Evolutionary conservation across 2,888 invertebrate genomes (phyloP).

Genomic region (Caenorhabditis angaria): DNA sequence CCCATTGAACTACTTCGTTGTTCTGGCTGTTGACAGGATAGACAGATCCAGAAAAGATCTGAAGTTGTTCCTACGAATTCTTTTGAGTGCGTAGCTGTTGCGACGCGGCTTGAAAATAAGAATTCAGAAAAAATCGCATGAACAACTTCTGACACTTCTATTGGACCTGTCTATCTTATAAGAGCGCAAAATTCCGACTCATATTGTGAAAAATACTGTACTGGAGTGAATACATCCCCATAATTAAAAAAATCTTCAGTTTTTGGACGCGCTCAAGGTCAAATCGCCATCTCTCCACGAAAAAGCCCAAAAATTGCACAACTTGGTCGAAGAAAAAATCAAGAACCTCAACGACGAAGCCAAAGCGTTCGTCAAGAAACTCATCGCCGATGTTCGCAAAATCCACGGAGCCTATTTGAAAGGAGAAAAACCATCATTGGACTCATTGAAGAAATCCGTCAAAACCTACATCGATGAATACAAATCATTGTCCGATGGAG

Average conservation of each 20-base stretch:
- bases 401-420: slow-evolving; percentile 59
- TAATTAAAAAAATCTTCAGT: slow-evolving; percentile 28
- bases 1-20: too few relatives aligned
- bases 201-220: too few relatives aligned
- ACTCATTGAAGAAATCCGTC: slow-evolving; percentile 51
- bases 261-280: slow-evolving; percentile 63
- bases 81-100: too few relatives aligned
- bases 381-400: slow-evolving; percentile 60
- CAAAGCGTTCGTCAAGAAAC: slow-evolving; percentile 61
- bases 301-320: slow-evolving; percentile 59
- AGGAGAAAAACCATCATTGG: slow-evolving; percentile 66
- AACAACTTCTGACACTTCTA: too few relatives aligned
- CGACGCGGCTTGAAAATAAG: too few relatives aligned
- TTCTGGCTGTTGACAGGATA: too few relatives aligned
- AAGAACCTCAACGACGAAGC: slow-evolving; percentile 61
- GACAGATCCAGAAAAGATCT: too few relatives aligned
- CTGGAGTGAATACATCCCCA: too few relatives aligned
- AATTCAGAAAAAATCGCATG: too few relatives aligned
- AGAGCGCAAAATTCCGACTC: too few relatives aligned
- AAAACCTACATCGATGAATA: slow-evolving; percentile 50
- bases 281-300: slow-evolving; percentile 64
- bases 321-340: slow-evolving; percentile 52
- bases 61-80: too few relatives aligned
- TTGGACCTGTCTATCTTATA: too few relatives aligned
- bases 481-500: slow-evolving; percentile 60